Base-by-base conservation (phyloP, 2,888 invertebrate genomes). In the Acleris holmiana region DNA sequence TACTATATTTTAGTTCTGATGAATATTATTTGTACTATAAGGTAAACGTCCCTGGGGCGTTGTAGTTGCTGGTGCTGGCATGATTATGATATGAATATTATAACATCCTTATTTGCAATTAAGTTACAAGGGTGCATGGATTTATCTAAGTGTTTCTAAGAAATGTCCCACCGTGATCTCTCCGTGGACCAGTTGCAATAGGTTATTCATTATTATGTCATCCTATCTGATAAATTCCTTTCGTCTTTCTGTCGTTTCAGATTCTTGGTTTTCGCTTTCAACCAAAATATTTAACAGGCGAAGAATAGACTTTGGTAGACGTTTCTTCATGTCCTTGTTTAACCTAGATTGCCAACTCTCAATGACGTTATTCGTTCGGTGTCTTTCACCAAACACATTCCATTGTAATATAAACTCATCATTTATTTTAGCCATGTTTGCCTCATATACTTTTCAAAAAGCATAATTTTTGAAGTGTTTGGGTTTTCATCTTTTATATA, bases 361-460 rank as follows among this genome's bases (percentile, higher is more conserved):
- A 25, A 25, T 10, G 10, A 25, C 35, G 29, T 53, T 53, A n/a
- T 53, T 53, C 7, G 29, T 53, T 35, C 29, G 18, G 25, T 53
- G 53, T 53, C 53, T 53, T 53, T 53, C 53, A 53, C 53, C 53
- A 53, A 29, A 53, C 53, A 53, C 53, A 35, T 29, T 53, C 53
- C 53, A 53, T 4, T 53, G 53, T 53, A 35, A 53, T 53, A 53
- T 35, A 53, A 53, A 53, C 53, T 53, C 53, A 23, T 53, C 49
- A 49, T 49, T 49, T 49, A n/a, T n/a, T 49, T 49, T 17, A 49
- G 49, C 49, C 49, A 49, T 19, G 49, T 49, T 49, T 1, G 49
- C 13, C 21, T 13, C 49, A 25, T 7, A 25, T 25, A 25, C 7
- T 25, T 25, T 25, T 25, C 7, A 25, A 25, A 25, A 25, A 25